Evolutionary conservation across 2,797 vertebrate genomes (phyloP), one percentile per base, ranked within the genome.

Genomic region (Hippoglossus hippoglossus): DNA sequence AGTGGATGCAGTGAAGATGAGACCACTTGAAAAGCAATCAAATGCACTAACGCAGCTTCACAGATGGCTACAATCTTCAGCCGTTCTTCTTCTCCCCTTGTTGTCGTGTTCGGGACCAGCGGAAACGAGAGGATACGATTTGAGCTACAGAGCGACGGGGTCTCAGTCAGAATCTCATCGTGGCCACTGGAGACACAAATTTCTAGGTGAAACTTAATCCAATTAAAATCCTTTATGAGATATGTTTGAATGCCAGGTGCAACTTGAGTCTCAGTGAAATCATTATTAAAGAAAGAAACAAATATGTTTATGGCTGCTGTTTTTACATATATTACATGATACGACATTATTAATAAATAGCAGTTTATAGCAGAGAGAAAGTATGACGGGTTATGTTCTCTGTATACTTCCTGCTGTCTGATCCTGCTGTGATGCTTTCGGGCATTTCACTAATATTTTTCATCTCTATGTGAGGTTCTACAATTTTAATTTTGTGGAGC

Each of bases 401-500:
- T 59, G n/a, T 67, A 24, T 53, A 71, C 67, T 36, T 46, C 31
- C 69, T 5, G 60, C 53, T 56, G 57, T 51, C 58, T 12, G 25
- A 62, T 67, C 59, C 51, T 59, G 64, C 44, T 46, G 44, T 19
- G 6, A 19, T 46, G 18, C 44, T 46, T 46, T 46, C 4, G 18
- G 44, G 44, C 44, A 7, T 46, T 18, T 6, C 4, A 59, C 55
- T 67, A 39, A 18, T n/a, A 34, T 46, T 49, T 41, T 47, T n/a
- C 2, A 63, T 64, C 68, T 63, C 39, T 70, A 51, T 5, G 50
- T 57, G 73, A 67, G 36, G 75, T 75, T 51, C 15, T 24, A 6
- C 5, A 64, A 19, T 75, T 73, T 77, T 67, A 16, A 67, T 81
- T 76, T 70, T 2, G 50, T 53, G 5, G 25, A 36, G 22, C 54